Conservation (phyloP, 2,113 vertebrate species). For the Apodemus speciosus region DNA sequence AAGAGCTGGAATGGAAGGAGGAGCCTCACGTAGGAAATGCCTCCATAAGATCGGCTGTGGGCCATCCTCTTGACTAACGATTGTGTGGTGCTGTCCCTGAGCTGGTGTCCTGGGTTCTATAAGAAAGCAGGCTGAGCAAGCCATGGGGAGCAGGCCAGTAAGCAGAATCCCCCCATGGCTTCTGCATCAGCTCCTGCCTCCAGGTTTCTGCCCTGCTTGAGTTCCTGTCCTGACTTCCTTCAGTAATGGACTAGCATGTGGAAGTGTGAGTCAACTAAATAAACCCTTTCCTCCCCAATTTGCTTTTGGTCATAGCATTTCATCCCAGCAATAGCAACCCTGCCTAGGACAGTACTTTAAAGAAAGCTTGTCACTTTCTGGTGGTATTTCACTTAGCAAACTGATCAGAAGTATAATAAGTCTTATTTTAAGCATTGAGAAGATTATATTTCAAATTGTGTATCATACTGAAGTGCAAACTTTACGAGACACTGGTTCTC, state of each 20-base stretch:
- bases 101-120: neutral
- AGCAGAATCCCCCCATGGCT: neutral
- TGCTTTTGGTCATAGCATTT: neutral
- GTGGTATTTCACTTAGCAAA: neutral
- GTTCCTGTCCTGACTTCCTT: neutral
- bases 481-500: neutral
- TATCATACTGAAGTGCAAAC: neutral
- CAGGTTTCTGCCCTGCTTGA: neutral
- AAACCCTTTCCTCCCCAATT: neutral
- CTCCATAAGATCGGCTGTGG: neutral
- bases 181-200: neutral
- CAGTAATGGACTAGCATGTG: neutral
- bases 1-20: neutral
- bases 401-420: neutral
- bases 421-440: constrained; percentile 11
- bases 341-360: neutral
- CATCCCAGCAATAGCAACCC: neutral
- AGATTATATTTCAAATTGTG: constrained; percentile 34
- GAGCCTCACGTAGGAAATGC: neutral
- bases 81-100: neutral
- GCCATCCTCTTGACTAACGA: neutral
- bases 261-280: neutral
- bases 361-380: constrained; percentile 20
- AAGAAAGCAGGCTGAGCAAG: neutral
- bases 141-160: neutral